A percentile compares a stretch with the other conserved stretches of the same genome.
Evolutionary conservation across 2,113 vertebrate species (phyloP).

Genomic region (Fregata magnificens): DNA sequence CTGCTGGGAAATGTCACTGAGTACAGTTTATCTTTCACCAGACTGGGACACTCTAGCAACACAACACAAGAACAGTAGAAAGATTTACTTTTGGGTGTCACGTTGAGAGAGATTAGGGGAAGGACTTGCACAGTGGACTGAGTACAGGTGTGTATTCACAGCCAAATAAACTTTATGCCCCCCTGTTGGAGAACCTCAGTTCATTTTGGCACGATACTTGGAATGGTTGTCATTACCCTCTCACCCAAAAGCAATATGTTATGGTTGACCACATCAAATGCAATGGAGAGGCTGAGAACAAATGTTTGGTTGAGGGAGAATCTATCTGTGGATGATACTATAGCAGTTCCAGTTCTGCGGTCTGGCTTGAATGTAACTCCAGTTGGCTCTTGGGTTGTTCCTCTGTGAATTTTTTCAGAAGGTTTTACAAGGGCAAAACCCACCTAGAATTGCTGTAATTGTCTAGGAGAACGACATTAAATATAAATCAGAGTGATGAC

Average conservation of each 20-base stretch:
- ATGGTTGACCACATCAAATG: neutral
- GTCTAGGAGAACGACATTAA: neutral
- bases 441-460: neutral
- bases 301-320: neutral
- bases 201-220: neutral
- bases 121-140: neutral
- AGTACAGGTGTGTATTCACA: neutral
- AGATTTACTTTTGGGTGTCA: neutral
- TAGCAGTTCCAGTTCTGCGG: neutral
- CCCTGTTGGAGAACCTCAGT: neutral
- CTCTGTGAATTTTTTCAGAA: neutral
- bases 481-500: neutral
- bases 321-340: neutral
- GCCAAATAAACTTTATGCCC: neutral
- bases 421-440: neutral
- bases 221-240: neutral
- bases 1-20: neutral
- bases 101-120: neutral
- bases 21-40: neutral
- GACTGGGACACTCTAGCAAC: neutral
- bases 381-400: neutral
- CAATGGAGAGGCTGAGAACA: neutral
- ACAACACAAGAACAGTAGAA: neutral
- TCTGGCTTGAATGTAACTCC: neutral
- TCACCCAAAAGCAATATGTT: neutral